Base-by-base conservation (phyloP, 1,140 invertebrate species). In the Medauroidea extradentata region DNA sequence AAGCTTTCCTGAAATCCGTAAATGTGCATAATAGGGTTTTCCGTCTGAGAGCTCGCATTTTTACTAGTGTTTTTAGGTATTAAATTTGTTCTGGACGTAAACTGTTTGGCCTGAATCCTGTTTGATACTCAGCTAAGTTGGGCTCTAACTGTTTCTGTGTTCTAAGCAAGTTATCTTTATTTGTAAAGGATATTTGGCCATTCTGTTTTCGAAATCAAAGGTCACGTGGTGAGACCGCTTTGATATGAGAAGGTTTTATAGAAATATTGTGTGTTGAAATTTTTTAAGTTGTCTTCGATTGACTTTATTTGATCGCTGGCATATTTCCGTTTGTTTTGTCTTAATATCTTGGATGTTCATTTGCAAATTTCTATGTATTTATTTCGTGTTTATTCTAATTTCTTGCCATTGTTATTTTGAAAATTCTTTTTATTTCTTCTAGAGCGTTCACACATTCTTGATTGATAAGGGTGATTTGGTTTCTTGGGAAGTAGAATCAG, bases 221-320 rank as follows among this genome's bases (percentile, higher is more conserved):
- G n/a, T n/a, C n/a, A n/a, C n/a, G n/a, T n/a, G n/a, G n/a, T n/a
- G n/a, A n/a, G n/a, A n/a, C n/a, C n/a, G n/a, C n/a, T n/a, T 44
- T 44, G n/a, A n/a, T 44, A 8, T n/a, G 43, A n/a, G n/a, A 44
- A 44, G n/a, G 43, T 44, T n/a, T 44, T 44, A n/a, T 44, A 44
- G n/a, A 44, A 44, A 44, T 44, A 4, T 5, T 44, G 38, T 39
- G n/a, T 44, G 43, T 44, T 44, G 43, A 18, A 44, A 44, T 44
- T 44, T 44, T n/a, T 44, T 4, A 44, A 44, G 43, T 44, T 44
- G 43, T 44, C 43, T 7, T 44, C 43, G 5, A 44, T 44, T 44
- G 43, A 44, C 43, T 44, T 19, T n/a, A 44, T 8, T 44, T n/a
- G n/a, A 19, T n/a, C n/a, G n/a, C 21, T n/a, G 43, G 9, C 38